Conservation (phyloP, 2,113 vertebrate species). For the Microtus pennsylvanicus region DNA sequence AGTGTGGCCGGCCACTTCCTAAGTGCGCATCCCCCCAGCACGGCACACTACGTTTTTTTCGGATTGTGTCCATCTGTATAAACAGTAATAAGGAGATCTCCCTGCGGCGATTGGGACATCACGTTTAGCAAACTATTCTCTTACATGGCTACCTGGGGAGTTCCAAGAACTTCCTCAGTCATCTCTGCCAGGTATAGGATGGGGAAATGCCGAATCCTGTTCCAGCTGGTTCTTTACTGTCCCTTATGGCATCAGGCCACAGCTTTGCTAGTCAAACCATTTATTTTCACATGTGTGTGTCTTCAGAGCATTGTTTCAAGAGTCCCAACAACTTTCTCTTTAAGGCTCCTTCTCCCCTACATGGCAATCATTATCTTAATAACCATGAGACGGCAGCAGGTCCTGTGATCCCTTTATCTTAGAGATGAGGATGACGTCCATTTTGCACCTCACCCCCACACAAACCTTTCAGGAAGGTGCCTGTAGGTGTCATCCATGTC, state of each 20-base stretch:
- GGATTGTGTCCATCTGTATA: background rate
- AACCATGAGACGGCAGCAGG: background rate
- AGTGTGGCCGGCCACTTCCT: background rate
- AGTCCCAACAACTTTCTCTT: background rate
- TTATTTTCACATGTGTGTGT: background rate
- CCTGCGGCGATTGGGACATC: too few relatives aligned
- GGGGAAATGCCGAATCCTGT: background rate
- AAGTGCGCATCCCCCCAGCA: background rate
- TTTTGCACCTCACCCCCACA: too few relatives aligned
- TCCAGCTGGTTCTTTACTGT: too few relatives aligned
- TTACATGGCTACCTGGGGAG: background rate
- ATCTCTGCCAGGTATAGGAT: background rate
- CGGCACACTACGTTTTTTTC: background rate
- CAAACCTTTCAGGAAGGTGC: background rate
- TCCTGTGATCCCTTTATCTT: background rate
- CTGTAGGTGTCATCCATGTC: too few relatives aligned
- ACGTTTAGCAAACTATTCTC: background rate
- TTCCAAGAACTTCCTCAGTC: background rate
- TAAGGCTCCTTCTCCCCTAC: background rate
- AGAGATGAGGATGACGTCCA: background rate
- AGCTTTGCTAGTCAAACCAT: background rate
- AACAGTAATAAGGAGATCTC: background rate
- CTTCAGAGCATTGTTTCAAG: background rate
- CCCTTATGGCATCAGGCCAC: too few relatives aligned
- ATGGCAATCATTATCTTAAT: too few relatives aligned